A percentile compares a stretch with the other conserved stretches of the same genome.
Conservation (phyloP, 2,113 vertebrate species). For the Carassius auratus region DNA sequence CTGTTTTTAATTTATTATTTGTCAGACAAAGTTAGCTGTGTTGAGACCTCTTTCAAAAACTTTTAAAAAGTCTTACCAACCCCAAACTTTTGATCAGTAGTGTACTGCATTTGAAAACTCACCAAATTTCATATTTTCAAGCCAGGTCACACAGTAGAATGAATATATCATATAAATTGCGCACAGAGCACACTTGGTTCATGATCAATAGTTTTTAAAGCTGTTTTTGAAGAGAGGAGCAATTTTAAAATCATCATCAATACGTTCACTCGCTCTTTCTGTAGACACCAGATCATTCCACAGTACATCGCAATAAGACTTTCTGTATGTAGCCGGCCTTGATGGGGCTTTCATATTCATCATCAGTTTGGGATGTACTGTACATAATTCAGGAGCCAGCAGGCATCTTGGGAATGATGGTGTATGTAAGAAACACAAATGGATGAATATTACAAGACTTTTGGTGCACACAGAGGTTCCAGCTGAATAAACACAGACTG, state of each 20-base stretch:
- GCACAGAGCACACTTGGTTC: not conserved
- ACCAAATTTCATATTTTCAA: not conserved
- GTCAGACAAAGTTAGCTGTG: not conserved
- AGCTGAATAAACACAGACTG: conserved; percentile 30
- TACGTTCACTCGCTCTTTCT: not conserved
- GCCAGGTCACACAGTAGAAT: not conserved
- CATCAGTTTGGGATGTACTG: conserved; percentile 46
- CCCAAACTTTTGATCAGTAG: not conserved
- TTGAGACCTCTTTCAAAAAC: not conserved
- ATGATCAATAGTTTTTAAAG: not conserved
- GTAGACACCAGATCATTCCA: not conserved
- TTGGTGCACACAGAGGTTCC: conserved; percentile 34
- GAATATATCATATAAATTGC: not conserved
- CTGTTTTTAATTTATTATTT: not conserved
- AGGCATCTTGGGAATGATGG: conserved; percentile 2
- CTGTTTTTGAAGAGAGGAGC: conserved; percentile 17
- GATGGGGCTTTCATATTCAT: conserved; percentile 38
- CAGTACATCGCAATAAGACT: not conserved
- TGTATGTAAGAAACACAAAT: conserved; percentile 39
- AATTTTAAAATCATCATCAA: not conserved
- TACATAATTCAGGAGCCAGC: conserved; percentile 45
- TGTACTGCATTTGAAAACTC: not conserved
- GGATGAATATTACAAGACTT: conserved; percentile 47
- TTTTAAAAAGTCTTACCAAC: not conserved
- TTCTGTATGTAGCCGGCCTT: not conserved